These are phyloP conservation scores for Deilephila porcellus DNA, from an alignment of 2,888 invertebrate species.

Conservation along the genomic window DNA sequence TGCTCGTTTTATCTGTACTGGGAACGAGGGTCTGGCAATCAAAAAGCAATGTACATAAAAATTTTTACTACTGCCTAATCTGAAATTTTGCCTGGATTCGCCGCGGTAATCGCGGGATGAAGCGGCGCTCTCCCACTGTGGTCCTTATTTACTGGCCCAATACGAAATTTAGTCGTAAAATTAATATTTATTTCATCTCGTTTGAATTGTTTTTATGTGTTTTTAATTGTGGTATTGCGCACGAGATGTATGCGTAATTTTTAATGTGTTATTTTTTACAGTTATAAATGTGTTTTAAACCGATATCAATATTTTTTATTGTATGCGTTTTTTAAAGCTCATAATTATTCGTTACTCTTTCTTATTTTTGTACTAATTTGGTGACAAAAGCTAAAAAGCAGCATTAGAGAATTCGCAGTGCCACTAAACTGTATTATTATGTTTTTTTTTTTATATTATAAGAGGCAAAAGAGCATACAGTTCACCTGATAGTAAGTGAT, in stretches of 20 bases:
- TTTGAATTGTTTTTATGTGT: constrained; percentile 9
- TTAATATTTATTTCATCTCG: constrained; percentile 24
- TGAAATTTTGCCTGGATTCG: constrained; percentile 78
- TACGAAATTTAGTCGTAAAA: constrained; percentile 30
- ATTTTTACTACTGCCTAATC: constrained; percentile 75
- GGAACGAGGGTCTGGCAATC: constrained; percentile 50
- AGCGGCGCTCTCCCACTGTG: constrained; percentile 39
- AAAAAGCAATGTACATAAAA: constrained; percentile 63
- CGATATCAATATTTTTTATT: neutral
- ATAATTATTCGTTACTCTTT: no score
- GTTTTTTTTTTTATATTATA: no score
- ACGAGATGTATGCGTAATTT: neutral
- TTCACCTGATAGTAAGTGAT: no score
- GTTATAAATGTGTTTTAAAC: neutral
- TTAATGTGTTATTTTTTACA: no score
- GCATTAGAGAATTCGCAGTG: no score
- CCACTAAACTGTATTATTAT: no score
- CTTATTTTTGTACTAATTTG: no score
- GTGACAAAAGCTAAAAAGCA: no score
- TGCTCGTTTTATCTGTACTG: constrained; percentile 55
- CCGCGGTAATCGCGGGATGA: constrained; percentile 52
- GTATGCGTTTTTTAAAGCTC: no score
- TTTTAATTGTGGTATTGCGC: constrained; percentile 10
- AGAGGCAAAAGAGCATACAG: no score
- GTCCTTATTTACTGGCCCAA: constrained; percentile 25